Base-by-base conservation (phyloP, 2,797 vertebrate species). In the Nothura maculosa region DNA sequence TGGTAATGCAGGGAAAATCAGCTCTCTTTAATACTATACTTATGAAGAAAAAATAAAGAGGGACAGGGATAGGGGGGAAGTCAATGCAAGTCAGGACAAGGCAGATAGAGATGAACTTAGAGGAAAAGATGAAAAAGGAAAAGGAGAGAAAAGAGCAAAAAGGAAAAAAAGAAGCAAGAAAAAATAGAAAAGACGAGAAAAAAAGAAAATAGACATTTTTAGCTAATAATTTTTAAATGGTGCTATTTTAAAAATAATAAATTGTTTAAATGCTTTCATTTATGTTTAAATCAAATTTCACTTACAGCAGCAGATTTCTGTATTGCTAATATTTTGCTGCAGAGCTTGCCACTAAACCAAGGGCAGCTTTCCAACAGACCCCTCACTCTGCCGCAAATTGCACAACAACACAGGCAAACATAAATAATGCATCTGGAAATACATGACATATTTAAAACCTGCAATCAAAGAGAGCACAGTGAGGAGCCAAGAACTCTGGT, bases 321-420 rank as follows among this genome's bases (percentile, higher is more conserved):
- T 94, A 91, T 94, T 95, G 91, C 94, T 97, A 94, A 97, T 96
- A 97, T 89, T 96, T 97, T 96, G 61, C 94, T 96, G 45, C 89
- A 87, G 64, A 62, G 68, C 52, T 80, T 76, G 79, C 90, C 83
- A 58, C 95, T 92, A 96, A 97, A 93, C 81, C 95, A 70, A 61
- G 55, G 74, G 68, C 95, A 94, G 75, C 76, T 86, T 64, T 85
- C 96, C 97, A 96, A 16, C 2, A 67, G 96, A 75, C 87, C 93
- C 92, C 87, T 96, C 73, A 50, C 60, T 64, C 88, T 85, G 92
- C 97, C 96, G 89, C 95, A 96, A 92, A 94, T 97, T 97, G 96
- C 97, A 96, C 96, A 98, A 97, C 19, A 67, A 91, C 61, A 89
- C 54, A 89, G 93, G 94, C 27, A 91, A 91, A 92, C 78, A 78